Evolutionary conservation across 2,113 vertebrate genomes (phyloP).

Genomic region (Egretta garzetta): DNA sequence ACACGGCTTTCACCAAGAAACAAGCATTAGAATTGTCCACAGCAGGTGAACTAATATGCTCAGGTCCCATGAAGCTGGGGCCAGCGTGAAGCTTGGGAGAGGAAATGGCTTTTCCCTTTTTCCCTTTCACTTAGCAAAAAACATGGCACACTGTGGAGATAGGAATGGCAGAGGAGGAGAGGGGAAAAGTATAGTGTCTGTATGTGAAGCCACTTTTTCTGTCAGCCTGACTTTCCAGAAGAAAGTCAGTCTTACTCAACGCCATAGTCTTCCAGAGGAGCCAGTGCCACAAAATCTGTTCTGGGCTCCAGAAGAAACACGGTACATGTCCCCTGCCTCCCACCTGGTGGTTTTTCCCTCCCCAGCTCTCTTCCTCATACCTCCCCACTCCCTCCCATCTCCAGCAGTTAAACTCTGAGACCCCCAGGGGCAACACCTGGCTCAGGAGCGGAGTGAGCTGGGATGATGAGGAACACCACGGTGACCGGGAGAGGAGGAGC

Average conservation of each 20-base stretch:
- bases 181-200: not conserved
- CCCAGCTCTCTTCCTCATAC: not conserved
- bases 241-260: not conserved
- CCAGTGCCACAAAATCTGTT: not conserved
- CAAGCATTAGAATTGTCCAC: not conserved
- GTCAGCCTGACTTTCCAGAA: not conserved
- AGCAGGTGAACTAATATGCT: not conserved
- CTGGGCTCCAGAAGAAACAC: not conserved
- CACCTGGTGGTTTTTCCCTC: not conserved
- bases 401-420: not conserved
- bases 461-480: not conserved
- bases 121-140: not conserved
- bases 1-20: not conserved
- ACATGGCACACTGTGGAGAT: rapidly evolving
- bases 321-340: not conserved
- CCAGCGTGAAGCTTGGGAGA: not conserved
- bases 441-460: not conserved
- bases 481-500: not conserved
- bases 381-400: not conserved
- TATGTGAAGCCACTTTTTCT: not conserved
- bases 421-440: not conserved
- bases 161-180: not conserved
- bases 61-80: not conserved
- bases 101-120: not conserved
- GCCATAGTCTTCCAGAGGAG: not conserved